These are phyloP conservation scores for Scrobipalpa atriplicella DNA, from an alignment of 2,888 invertebrate genomes.

Conservation along the genomic window DNA sequence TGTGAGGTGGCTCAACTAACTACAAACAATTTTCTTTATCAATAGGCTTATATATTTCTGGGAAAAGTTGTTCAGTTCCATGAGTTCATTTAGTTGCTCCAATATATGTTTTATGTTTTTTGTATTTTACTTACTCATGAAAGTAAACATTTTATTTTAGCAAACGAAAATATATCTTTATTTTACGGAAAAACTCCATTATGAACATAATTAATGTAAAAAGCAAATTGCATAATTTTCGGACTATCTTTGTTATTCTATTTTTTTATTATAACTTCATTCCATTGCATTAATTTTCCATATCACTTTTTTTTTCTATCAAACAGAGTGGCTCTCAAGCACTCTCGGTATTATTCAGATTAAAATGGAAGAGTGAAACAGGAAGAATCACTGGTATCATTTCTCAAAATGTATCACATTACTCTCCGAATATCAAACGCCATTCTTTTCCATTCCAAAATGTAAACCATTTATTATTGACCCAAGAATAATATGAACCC, in stretches of 20 bases:
- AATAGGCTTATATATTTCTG: too few species aligned
- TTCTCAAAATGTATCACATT: constrained; percentile 1
- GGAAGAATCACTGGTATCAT: not conserved
- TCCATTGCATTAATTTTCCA: not conserved
- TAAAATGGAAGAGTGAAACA: not conserved
- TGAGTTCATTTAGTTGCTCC: too few species aligned
- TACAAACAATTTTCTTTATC: not conserved
- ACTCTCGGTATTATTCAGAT: constrained; percentile 8
- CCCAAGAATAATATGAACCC: constrained; percentile 6
- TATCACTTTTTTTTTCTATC: not conserved
- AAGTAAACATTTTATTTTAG: too few species aligned
- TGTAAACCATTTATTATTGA: constrained; percentile 17
- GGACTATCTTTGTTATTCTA: not conserved
- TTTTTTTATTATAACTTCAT: not conserved
- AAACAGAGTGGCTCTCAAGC: too few species aligned
- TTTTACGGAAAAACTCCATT: too few species aligned
- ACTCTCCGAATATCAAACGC: constrained; percentile 4
- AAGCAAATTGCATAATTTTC: too few species aligned
- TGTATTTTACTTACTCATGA: too few species aligned
- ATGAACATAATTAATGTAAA: too few species aligned
- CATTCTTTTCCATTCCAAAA: not conserved
- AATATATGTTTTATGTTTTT: not conserved
- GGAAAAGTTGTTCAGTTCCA: too few species aligned
- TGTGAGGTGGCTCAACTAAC: not conserved
- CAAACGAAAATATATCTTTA: too few species aligned